phyloP scores from a whole-genome alignment of 2,797 vertebrate species.

The Fratercula arctica region DNA sequence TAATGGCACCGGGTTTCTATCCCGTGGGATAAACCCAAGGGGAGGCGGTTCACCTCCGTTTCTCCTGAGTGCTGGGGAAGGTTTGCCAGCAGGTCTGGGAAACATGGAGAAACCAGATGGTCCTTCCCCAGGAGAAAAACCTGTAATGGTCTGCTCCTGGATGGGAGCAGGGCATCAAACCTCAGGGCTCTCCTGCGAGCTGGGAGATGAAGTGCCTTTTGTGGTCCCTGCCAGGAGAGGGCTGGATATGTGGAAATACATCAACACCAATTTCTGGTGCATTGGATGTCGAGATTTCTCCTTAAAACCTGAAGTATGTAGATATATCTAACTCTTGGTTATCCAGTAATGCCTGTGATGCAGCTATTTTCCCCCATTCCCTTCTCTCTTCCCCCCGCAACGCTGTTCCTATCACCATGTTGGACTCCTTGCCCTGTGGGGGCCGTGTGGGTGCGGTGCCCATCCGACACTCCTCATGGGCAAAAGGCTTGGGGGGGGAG shows the following conservation, averaged over 20 bases:
- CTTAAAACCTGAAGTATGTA: background rate
- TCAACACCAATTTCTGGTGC: background rate
- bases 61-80: fast-evolving
- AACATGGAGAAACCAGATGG: background rate
- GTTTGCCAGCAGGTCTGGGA: background rate
- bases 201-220: background rate
- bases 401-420: fast-evolving
- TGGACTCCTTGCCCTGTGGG: fast-evolving
- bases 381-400: no score
- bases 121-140: background rate
- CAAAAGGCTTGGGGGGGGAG: background rate
- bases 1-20: background rate
- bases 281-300: background rate
- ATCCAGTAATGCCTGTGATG: no score
- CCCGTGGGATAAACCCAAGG: background rate
- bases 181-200: fast-evolving
- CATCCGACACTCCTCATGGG: fast-evolving
- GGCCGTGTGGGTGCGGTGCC: fast-evolving
- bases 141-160: background rate
- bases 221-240: background rate
- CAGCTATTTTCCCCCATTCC: background rate
- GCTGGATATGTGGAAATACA: fast-evolving
- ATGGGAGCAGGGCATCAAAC: background rate
- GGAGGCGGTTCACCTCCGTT: fast-evolving
- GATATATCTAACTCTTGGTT: no score